Evolutionary conservation across 1,140 invertebrate genomes (phyloP).

Genomic region (Tetragonula clypearis): DNA sequence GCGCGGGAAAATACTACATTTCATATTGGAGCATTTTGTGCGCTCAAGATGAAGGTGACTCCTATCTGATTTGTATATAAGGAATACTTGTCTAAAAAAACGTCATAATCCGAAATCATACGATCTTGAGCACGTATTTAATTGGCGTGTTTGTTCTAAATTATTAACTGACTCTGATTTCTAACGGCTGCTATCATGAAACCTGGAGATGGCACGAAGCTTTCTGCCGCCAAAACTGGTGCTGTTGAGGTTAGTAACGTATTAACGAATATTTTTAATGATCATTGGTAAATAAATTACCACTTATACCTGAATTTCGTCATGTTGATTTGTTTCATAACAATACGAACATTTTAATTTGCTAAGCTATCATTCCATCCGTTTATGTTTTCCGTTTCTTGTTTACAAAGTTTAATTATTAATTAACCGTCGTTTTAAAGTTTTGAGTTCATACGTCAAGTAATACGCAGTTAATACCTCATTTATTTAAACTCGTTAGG

Average conservation of each 20-base stretch:
- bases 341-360: not conserved
- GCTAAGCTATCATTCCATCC: no score
- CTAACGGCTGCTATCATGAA: constrained; percentile 71
- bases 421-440: not conserved
- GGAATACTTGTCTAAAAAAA: not conserved
- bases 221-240: constrained; percentile 68
- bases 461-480: not conserved
- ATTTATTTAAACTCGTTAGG: not conserved
- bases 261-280: not conserved
- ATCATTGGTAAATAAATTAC: not conserved
- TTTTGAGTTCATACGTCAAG: not conserved
- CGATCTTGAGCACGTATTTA: not conserved
- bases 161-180: constrained; percentile 11
- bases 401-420: not conserved
- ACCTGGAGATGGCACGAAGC: constrained; percentile 69
- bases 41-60: not conserved
- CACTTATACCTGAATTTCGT: not conserved
- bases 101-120: not conserved
- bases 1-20: constrained; percentile 11
- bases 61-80: not conserved
- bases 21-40: no score
- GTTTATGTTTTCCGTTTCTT: no score
- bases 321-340: not conserved
- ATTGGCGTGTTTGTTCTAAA: not conserved
- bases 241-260: constrained; percentile 71